These are phyloP conservation scores for Odontomachus brunneus DNA, from an alignment of 1,140 invertebrate genomes.

Conservation along the genomic window DNA sequence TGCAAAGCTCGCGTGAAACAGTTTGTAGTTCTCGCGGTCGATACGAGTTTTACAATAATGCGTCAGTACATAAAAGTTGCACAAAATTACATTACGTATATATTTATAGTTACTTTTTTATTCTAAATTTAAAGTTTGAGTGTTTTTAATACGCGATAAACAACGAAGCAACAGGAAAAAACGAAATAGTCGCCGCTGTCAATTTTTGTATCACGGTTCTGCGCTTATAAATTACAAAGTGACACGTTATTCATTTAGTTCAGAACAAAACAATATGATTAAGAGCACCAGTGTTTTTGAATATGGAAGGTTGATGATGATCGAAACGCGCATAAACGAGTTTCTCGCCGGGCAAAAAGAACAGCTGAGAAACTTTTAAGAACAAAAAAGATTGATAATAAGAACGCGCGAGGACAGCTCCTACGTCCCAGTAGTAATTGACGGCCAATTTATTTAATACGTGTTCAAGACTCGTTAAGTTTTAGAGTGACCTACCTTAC, in stretches of 20 bases:
- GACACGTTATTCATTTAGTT: constrained; percentile 19
- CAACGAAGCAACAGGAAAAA: neutral
- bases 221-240: constrained; percentile 65
- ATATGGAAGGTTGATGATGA: constrained; percentile 69
- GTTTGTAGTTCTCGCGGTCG: constrained; percentile 82
- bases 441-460: constrained; percentile 78
- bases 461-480: constrained; percentile 75
- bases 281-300: constrained; percentile 36
- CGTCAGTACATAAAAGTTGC: too few species aligned
- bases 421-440: constrained; percentile 76
- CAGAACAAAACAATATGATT: constrained; percentile 38
- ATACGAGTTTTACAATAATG: constrained; percentile 71
- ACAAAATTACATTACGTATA: neutral
- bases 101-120: neutral
- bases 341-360: neutral
- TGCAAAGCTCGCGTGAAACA: constrained; percentile 75
- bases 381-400: constrained; percentile 23
- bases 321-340: constrained; percentile 25
- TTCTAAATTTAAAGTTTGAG: constrained; percentile 34
- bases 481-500: constrained; percentile 81
- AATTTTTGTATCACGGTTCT: constrained; percentile 48
- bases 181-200: neutral
- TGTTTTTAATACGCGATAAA: neutral
- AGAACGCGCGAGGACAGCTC: constrained; percentile 54
- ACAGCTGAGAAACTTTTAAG: neutral